Base-by-base conservation (phyloP, 2,113 vertebrate genomes). In the Psittacus erithacus region DNA sequence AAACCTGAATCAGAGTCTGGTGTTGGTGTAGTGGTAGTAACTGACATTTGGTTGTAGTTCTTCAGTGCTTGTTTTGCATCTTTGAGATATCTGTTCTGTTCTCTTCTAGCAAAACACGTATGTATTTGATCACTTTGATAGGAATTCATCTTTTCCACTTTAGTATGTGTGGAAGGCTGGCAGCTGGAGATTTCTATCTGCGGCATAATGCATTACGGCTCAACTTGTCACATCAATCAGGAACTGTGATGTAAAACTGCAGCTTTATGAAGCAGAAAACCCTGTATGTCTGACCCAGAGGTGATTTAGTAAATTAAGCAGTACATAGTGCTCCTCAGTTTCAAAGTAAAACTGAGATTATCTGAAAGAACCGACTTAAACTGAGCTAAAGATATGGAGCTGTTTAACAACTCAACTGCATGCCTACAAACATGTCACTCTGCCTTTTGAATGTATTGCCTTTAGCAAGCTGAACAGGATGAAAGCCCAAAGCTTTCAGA, bases 101-200 rank as follows among this genome's bases (percentile, higher is more conserved):
- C 63, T 88, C 11, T 84, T 55, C 69, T 12, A 52, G 77, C 49
- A 78, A 44, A 75, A 62, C 70, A 70, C 47, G 19, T 81, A 1
- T 74, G 35, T 95, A 67, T 88, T 90, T 60, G 23, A 93, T 96
- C 33, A n/a, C 33, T 52, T 86, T 78, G 75, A 57, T 85, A 89
- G 62, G 71, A 88, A 89, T 90, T 91, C 59, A 63, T 62, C 33
- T 38, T 41, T 83, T 78, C 81, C 69, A 2, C 43, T 64, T 62
- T 2, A 27, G 10, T 14, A 2, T 6, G 28, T 55, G 63, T 53
- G 18, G 59, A 69, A 57, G 63, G 38, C 68, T 69, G 86, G 78
- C 57, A 87, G 76, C 59, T 65, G 88, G 70, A 82, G n/a, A 49
- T 69, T 93, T 65, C 60, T 63, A 55, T 52, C 6, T 1, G 1